Evolutionary conservation across 2,113 vertebrate species (phyloP).

Genomic region (Sclerurus mexicanus): DNA sequence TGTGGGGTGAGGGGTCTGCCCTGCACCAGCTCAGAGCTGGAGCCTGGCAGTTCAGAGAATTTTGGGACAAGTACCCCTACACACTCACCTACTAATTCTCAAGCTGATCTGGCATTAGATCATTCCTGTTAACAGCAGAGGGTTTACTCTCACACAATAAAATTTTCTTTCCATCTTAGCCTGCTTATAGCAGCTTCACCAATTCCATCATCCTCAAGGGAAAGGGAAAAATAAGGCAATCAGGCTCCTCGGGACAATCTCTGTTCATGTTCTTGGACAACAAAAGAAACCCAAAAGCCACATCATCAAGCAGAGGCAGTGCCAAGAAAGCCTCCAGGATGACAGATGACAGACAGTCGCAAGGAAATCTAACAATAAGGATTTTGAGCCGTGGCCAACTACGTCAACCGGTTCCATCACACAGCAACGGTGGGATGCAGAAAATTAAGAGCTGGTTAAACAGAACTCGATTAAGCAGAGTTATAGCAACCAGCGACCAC

Average conservation of each 20-base stretch:
- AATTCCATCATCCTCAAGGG: not conserved
- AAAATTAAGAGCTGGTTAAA: slow-evolving; percentile 31
- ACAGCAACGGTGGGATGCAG: not conserved
- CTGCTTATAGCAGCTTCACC: not conserved
- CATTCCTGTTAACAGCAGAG: not conserved
- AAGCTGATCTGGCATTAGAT: not conserved
- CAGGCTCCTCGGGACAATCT: not conserved
- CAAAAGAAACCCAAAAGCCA: not conserved
- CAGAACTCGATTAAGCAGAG: slow-evolving; percentile 16
- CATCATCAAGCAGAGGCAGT: not conserved
- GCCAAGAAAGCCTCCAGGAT: slow-evolving; percentile 22
- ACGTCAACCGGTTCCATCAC: not conserved
- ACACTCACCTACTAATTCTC: not conserved
- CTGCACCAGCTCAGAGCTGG: not conserved
- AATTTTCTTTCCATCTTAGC: not conserved
- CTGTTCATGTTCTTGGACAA: not conserved
- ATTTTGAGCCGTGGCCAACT: slow-evolving; percentile 22
- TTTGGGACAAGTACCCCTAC: not conserved
- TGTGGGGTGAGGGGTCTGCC: not conserved
- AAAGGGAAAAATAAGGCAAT: not conserved
- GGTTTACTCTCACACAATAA: not conserved
- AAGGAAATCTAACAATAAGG: not conserved
- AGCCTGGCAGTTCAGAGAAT: not conserved
- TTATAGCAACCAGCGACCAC: slow-evolving; percentile 2
- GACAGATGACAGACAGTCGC: slow-evolving; percentile 28